Conservation (phyloP, 2,888 invertebrate species). For the Hybos culiciformis region DNA sequence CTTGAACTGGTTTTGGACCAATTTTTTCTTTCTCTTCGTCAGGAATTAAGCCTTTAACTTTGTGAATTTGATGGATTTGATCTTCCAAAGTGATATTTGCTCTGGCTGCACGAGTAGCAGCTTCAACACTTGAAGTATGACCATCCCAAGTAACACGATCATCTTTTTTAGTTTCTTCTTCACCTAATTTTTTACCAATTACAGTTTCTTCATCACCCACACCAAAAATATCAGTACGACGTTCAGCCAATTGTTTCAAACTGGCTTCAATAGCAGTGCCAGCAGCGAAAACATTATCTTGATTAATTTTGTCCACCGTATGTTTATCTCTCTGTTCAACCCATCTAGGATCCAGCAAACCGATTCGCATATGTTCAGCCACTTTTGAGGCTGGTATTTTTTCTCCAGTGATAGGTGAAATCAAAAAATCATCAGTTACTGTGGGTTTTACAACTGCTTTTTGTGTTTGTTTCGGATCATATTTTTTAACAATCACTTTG, state of each 20-base stretch:
- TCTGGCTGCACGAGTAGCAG: slow-evolving; percentile 83
- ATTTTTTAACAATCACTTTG: slow-evolving; percentile 90
- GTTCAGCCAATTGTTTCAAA: slow-evolving; percentile 88
- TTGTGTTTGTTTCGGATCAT: slow-evolving; percentile 79
- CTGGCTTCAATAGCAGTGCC: slow-evolving; percentile 90
- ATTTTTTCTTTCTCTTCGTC: slow-evolving; percentile 97
- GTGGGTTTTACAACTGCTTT: slow-evolving; percentile 47
- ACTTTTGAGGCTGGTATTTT: slow-evolving; percentile 94
- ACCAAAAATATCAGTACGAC: slow-evolving; percentile 99
- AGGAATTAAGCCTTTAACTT: slow-evolving; percentile 79
- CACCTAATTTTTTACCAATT: slow-evolving; percentile 96
- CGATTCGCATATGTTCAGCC: slow-evolving; percentile 96
- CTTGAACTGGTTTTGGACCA: slow-evolving; percentile 62
- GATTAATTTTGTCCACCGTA: slow-evolving; percentile 83
- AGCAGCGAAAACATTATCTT: slow-evolving; percentile 48
- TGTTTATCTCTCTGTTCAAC: slow-evolving; percentile 92
- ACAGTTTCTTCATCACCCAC: slow-evolving; percentile 97
- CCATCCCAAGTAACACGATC: slow-evolving; percentile 97
- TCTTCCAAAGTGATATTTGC: slow-evolving; percentile 94
- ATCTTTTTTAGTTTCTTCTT: slow-evolving; percentile 71
- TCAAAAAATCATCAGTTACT: slow-evolving; percentile 75
- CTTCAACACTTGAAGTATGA: slow-evolving; percentile 92
- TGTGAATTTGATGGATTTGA: slow-evolving; percentile 95
- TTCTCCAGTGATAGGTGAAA: slow-evolving; percentile 97
- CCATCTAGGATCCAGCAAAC: slow-evolving; percentile 92